Evolutionary conservation across 2,888 invertebrate genomes (phyloP), one percentile per base, ranked within the genome.

Genomic region (Callimorpha dominula): DNA sequence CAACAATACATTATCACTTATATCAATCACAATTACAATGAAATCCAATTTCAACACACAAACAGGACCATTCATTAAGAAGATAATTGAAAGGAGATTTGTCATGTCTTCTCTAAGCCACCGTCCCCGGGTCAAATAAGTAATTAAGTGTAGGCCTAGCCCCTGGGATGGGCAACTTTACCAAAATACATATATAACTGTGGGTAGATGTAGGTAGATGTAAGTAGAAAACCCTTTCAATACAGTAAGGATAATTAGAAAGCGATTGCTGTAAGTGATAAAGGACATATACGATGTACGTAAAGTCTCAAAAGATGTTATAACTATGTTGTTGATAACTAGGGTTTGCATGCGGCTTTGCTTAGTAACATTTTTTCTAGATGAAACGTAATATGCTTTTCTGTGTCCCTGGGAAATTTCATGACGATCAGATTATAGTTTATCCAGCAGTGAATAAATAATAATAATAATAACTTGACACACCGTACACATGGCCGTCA

Each of bases 1-100:
- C 72, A 70, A 72, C 70, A 80, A 78, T 80, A 78, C 68, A 79
- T 79, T 80, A 85, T 74, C 69, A 54, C 67, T n/a, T 68, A 57
- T 70, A 78, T 77, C 71, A 72, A 79, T 81, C 77, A 76, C 77
- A 79, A 81, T 84, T 77, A 81, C 79, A 88, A 83, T 84, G 79
- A 80, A 82, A 85, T 80, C 77, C 82, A 81, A 84, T 84, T 85
- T 81, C 75, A 78, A 81, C 84, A 78, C 71, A 79, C 72, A 81
- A 78, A 76, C 77, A 76, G 17, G 78, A 73, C 64, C 73, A 81
- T 86, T 87, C 84, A 88, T 88, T 86, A 83, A 76, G 78, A 82
- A 85, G 75, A 85, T 90, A 90, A 91, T 91, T 88, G 89, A 89
- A 91, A 87, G 84, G 88, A 88, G 88, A 89, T 89, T 83, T 86